Evolutionary conservation across 1,140 invertebrate species (phyloP).

Genomic region (Panagrolaimus sp.): DNA sequence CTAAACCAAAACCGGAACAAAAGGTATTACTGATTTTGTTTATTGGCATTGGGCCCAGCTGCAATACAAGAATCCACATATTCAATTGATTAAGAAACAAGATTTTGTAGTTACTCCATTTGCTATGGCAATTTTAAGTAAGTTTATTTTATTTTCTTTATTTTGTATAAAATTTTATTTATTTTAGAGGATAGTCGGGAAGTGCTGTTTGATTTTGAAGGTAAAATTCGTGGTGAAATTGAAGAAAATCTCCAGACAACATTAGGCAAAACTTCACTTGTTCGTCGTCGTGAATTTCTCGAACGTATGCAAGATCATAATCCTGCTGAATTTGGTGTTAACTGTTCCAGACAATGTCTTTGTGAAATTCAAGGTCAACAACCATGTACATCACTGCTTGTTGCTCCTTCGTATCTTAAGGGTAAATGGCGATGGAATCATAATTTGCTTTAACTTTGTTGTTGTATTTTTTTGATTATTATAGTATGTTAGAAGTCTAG

Average conservation of each 20-base stretch:
- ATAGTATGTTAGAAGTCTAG: too few species aligned
- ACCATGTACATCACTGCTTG: slow-evolving; percentile 75
- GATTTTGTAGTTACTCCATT: slow-evolving; percentile 88
- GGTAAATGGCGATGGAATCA: slow-evolving; percentile 68
- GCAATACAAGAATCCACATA: slow-evolving; percentile 85
- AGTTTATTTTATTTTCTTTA: slow-evolving; percentile 33
- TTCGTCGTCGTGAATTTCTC: slow-evolving; percentile 67
- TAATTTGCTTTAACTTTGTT: slow-evolving; percentile 36
- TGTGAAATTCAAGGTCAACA: slow-evolving; percentile 88
- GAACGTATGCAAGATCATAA: slow-evolving; percentile 74
- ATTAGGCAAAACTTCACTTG: slow-evolving; percentile 72
- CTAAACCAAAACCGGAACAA: slow-evolving; percentile 29
- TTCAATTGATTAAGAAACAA: slow-evolving; percentile 79
- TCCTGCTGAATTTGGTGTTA: slow-evolving; percentile 84
- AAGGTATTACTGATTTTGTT: slow-evolving; percentile 69
- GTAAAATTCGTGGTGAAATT: slow-evolving; percentile 75
- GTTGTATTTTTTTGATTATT: background rate
- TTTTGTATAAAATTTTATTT: too few species aligned
- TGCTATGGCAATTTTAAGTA: slow-evolving; percentile 79
- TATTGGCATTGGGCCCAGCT: slow-evolving; percentile 89
- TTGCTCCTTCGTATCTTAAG: slow-evolving; percentile 74
- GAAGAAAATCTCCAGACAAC: slow-evolving; percentile 73
- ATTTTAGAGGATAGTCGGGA: slow-evolving; percentile 74
- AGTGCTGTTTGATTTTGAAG: slow-evolving; percentile 81
- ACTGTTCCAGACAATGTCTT: slow-evolving; percentile 78